phyloP scores from a whole-genome alignment of 2,113 vertebrate genomes.

The Gnathonemus longibarbis region DNA sequence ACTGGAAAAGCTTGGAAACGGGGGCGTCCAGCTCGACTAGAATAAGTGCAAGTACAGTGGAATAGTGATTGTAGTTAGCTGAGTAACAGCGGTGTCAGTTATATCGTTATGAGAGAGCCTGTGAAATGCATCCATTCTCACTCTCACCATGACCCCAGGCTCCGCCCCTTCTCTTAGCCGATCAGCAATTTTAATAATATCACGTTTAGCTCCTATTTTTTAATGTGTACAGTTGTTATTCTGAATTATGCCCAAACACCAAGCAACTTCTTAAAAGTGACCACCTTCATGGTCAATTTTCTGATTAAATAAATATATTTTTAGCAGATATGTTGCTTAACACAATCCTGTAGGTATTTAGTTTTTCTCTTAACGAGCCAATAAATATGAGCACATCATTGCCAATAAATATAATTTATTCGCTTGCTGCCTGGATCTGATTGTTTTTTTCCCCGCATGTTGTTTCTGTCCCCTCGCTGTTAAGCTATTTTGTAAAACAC shows the following conservation, averaged over 20 bases:
- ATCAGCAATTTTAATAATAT: not conserved
- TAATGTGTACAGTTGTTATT: not conserved
- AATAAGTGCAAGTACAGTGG: not conserved
- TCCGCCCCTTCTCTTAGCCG: not conserved
- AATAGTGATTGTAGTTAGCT: not conserved
- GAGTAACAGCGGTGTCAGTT: not conserved
- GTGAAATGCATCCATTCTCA: not conserved
- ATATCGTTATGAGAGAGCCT: not conserved
- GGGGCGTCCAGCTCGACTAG: not conserved
- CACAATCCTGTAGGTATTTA: not conserved
- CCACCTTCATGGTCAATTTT: not conserved
- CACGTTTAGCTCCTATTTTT: not conserved
- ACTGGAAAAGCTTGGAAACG: not conserved
- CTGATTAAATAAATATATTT: not conserved
- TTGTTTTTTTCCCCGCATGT: not conserved
- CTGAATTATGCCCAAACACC: not conserved
- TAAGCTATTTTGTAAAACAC: constrained; percentile 27
- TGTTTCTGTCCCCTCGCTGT: not conserved
- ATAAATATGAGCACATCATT: not conserved
- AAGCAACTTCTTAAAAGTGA: not conserved
- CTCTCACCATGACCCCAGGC: not conserved
- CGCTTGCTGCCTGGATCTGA: not conserved
- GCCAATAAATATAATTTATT: not conserved
- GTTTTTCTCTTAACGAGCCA: not conserved
- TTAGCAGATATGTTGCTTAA: not conserved